These are phyloP conservation scores for Megalopta genalis DNA, from an alignment of 1,140 invertebrate genomes.

Conservation along the genomic window DNA sequence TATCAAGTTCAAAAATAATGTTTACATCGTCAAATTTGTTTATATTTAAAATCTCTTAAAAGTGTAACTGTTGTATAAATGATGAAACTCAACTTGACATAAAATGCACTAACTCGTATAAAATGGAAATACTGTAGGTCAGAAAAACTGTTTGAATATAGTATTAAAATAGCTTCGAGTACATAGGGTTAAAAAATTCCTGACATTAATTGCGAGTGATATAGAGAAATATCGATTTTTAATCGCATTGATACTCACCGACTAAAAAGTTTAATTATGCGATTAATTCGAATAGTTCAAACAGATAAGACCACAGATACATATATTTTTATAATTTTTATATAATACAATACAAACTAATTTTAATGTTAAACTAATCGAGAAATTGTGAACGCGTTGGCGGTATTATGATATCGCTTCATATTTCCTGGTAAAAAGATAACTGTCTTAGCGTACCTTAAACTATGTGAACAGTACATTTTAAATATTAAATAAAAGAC, in stretches of 20 bases:
- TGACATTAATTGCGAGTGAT: neutral
- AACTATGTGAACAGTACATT: neutral
- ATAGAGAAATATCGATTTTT: neutral
- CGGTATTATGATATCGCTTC: slow-evolving; percentile 62
- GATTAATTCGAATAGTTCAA: neutral
- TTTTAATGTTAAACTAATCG: neutral
- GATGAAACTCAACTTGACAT: too few relatives aligned
- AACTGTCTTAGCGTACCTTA: neutral
- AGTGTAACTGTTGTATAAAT: too few relatives aligned
- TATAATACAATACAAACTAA: too few relatives aligned
- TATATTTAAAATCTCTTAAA: too few relatives aligned
- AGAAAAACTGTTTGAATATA: too few relatives aligned
- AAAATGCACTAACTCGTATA: too few relatives aligned
- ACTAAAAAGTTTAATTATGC: neutral
- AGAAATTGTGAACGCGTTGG: slow-evolving; percentile 45
- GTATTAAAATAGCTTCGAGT: too few relatives aligned
- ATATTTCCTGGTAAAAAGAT: slow-evolving; percentile 73
- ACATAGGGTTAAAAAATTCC: neutral
- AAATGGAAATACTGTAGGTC: too few relatives aligned
- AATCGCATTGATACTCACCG: neutral
- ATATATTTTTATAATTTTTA: too few relatives aligned
- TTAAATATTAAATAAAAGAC: neutral
- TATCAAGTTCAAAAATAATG: too few relatives aligned
- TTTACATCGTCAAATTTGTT: too few relatives aligned
- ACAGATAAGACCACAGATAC: too few relatives aligned